Conservation (phyloP, 2,113 vertebrate species). For the Ageneiosus marmoratus region DNA sequence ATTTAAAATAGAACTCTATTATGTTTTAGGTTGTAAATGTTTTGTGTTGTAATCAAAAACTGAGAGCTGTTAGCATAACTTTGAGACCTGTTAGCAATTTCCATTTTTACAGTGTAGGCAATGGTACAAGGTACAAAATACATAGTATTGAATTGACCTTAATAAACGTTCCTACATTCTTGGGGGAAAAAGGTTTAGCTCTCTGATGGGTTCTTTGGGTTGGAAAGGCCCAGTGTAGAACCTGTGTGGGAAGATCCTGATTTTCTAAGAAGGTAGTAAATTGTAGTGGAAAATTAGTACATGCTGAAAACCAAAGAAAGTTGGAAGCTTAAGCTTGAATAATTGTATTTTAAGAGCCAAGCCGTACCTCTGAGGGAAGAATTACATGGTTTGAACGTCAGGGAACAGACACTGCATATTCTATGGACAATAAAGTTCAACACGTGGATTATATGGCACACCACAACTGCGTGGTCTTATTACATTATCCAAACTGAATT, state of each 20-base stretch:
- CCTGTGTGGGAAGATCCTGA: not conserved
- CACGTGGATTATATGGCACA: not conserved
- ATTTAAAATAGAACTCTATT: not conserved
- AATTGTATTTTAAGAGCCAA: not conserved
- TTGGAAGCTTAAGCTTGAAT: not conserved
- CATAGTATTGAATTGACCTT: not conserved
- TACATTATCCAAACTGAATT: slow-evolving; percentile 21
- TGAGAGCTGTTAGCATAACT: not conserved
- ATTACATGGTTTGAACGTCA: not conserved
- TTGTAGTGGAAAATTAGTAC: not conserved
- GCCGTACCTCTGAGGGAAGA: not conserved
- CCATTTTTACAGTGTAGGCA: not conserved
- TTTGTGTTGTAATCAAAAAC: not conserved
- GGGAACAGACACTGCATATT: not conserved
- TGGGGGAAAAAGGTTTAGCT: not conserved
- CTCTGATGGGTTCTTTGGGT: not conserved
- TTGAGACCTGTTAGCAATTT: not conserved
- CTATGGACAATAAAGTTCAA: not conserved
- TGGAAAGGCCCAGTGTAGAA: not conserved
- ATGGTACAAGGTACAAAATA: not conserved
- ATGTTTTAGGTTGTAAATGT: not conserved
- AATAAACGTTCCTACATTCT: not conserved
- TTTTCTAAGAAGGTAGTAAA: slow-evolving; percentile 8
- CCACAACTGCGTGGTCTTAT: not conserved
- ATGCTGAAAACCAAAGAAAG: not conserved